Evolutionary conservation across 2,797 vertebrate genomes (phyloP), one percentile per base, ranked within the genome.

Genomic region (Rhadinocentrus ornatus): DNA sequence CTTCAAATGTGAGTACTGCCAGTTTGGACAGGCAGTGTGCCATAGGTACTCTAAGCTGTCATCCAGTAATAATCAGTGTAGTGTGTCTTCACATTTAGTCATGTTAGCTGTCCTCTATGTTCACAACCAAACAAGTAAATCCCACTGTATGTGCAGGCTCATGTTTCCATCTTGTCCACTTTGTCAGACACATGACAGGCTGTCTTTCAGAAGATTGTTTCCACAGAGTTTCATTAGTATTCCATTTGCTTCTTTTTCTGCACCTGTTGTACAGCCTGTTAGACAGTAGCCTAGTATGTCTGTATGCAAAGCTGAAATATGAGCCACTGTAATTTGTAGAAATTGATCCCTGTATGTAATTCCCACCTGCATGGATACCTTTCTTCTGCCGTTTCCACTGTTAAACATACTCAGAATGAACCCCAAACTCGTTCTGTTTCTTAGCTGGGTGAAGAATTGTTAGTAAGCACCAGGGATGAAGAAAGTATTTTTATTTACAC

Each of bases 1-100:
- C 68, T 92, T 70, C 87, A 90, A 83, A 94, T 65, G 97, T 98
- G 73, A 93, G 86, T 84, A 50, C 58, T 62, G 68, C 62, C 72
- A 77, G 20, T 46, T 62, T 34, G 35, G 65, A 57, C 59, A 72
- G 64, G 10, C 66, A 58, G 67, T 64, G 62, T 76, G 35, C 77
- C 53, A 58, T 18, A 59, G 12, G 73, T 29, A 55, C 22, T 39
- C 50, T 56, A 62, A 46, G 10, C 41, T 59, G 20, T 31, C 65
- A 37, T 69, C 39, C 67, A 69, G 31, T 65, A 22, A 62, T 67
- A 56, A 67, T 77, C 29, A 66, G 35, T 44, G 35, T 22, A 46
- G 48, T 20, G 29, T 69, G 46, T 69, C 39, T 58, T 72, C 37
- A 75, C 44, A 13, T 56, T 61, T 54, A 39, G 57, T 46, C 50